A percentile compares a stretch with the other conserved stretches of the same genome.
Conservation (phyloP, 1,140 invertebrate genomes). For the Pseudobourletiella spinata region DNA sequence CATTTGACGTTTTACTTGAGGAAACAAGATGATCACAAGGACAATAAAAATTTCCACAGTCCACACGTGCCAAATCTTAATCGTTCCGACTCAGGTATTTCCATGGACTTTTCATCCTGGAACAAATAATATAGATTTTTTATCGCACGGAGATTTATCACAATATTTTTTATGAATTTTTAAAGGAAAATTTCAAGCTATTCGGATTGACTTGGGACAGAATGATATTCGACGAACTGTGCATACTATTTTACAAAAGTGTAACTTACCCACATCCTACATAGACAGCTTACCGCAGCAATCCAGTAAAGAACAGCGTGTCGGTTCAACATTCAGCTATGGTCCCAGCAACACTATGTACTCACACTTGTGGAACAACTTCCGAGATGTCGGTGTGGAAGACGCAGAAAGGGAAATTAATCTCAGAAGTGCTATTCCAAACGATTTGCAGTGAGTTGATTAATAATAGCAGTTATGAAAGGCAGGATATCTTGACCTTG, state of each 20-base stretch:
- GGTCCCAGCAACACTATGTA: not conserved
- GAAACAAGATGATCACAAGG: conserved; percentile 2
- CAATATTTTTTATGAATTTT: not conserved
- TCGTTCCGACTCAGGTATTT: not conserved
- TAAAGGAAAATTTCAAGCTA: conserved; percentile 29
- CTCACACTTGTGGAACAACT: not conserved
- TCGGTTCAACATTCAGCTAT: not conserved
- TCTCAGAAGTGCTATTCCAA: conserved; percentile 5
- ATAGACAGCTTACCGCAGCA: conserved; percentile 55
- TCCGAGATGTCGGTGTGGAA: conserved; percentile 3
- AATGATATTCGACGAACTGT: conserved; percentile 63
- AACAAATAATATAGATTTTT: not conserved
- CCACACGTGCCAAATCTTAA: not conserved
- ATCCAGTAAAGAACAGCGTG: not conserved
- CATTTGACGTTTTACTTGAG: conserved; percentile 62
- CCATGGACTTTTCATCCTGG: not conserved
- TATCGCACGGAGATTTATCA: not conserved
- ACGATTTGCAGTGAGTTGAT: conserved; percentile 24
- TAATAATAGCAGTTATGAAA: too few species aligned
- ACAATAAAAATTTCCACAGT: not conserved
- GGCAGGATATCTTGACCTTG: too few species aligned
- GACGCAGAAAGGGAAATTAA: conserved; percentile 17
- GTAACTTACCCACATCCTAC: conserved; percentile 72
- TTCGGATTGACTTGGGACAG: conserved; percentile 47
- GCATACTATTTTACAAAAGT: conserved; percentile 63